Evolutionary conservation across 2,113 vertebrate genomes (phyloP), one percentile per base, ranked within the genome.

Genomic region (Fregata magnificens): DNA sequence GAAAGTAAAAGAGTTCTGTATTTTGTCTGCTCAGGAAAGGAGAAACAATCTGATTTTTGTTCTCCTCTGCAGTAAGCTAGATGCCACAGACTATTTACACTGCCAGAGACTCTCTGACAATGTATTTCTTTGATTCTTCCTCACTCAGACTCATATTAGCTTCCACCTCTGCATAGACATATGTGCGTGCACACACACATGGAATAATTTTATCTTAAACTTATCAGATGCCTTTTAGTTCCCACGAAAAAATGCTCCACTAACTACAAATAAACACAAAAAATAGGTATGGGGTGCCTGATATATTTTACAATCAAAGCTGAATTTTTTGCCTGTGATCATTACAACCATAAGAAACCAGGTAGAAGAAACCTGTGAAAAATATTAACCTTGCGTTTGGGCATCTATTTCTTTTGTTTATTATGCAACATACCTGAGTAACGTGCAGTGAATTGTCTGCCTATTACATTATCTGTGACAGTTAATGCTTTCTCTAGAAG

Each of bases 191-290:
- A 26, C 11, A 91, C 50, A 93, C 76, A 92, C 78, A 76, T 79
- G 72, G 53, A 91, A 91, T 95, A 91, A 90, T 93, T 83, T 83
- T 95, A 56, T 65, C 85, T 79, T 93, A 93, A 95, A 47, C 13
- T 81, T 97, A 91, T 66, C 74, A 95, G 84, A 78, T 61, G 76
- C 56, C 73, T 88, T 90, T 53, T 88, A 89, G 59, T 50, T 76
- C 72, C 86, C 3, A 2, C 56, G 31, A 29, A 84, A 93, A 97
- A 96, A 86, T 83, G 49, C 15, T 92, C 80, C 83, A 72, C 80
- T 86, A 94, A 78, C 71, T 96, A 89, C 58, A 95, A 95, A 97
- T 71, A 95, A 93, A 90, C 81, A 86, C 73, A 45, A 91, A 90
- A 97, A 74, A 67, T 65, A 28, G 25, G 77, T 94, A 97, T 87